Conservation (phyloP, 2,888 invertebrate species). For the Orthosia cruda region DNA sequence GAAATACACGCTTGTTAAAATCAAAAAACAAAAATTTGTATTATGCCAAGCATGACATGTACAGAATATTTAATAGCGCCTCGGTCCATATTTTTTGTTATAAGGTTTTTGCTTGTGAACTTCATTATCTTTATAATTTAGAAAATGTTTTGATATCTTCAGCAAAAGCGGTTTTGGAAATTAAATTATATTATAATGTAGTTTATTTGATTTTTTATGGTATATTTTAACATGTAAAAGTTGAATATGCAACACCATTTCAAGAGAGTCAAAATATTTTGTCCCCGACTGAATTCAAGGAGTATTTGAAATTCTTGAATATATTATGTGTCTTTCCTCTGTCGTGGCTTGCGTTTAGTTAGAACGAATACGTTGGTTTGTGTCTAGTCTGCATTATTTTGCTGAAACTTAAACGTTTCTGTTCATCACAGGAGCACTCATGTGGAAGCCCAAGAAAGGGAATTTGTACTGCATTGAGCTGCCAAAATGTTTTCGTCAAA, state of each 20-base stretch:
- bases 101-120: background rate
- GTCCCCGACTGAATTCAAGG: constrained; percentile 19
- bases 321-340: constrained; percentile 37
- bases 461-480: constrained; percentile 20
- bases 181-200: too few species aligned
- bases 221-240: too few species aligned
- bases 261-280: constrained; percentile 14
- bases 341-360: constrained; percentile 44
- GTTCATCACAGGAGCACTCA: constrained; percentile 37
- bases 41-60: constrained; percentile 11
- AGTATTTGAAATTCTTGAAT: constrained; percentile 48
- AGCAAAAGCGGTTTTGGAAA: too few species aligned
- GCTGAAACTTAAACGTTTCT: constrained; percentile 49
- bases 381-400: constrained; percentile 48
- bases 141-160: too few species aligned
- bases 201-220: too few species aligned
- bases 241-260: constrained; percentile 8
- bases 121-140: background rate
- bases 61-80: constrained; percentile 37
- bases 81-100: background rate
- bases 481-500: constrained; percentile 1
- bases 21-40: constrained; percentile 10
- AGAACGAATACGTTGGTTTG: constrained; percentile 30
- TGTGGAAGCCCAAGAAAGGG: constrained; percentile 10
- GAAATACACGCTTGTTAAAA: constrained; percentile 18